Percentiles rank a stretch among this genome's conserved stretches.
phyloP scores from a whole-genome alignment of 23 tunicate species.

The Phallusia fumigata region DNA sequence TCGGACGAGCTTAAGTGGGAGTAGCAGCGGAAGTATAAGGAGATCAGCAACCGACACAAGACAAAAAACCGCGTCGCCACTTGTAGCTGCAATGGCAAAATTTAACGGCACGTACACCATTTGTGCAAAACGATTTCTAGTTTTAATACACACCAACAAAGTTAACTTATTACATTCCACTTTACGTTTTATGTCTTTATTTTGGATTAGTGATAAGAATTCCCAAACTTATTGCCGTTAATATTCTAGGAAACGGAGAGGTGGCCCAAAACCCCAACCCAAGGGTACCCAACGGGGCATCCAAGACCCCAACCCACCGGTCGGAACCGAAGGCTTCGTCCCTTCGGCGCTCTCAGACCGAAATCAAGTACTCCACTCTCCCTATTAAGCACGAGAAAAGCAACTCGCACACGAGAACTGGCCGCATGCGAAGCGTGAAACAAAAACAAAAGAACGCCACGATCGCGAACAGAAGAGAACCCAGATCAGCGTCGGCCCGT shows the following conservation, averaged over 20 bases:
- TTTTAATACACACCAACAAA: too few relatives aligned
- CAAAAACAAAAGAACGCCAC: constrained; percentile 29
- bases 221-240: too few relatives aligned
- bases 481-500: constrained; percentile 77
- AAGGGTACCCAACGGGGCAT: constrained; percentile 1
- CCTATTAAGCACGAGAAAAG: neutral
- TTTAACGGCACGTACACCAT: constrained; percentile 6
- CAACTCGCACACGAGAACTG: constrained; percentile 25
- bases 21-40: constrained; percentile 33
- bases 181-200: too few relatives aligned
- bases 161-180: too few relatives aligned
- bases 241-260: neutral
- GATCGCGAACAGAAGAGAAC: neutral
- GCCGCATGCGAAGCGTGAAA: constrained; percentile 46
- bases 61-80: constrained; percentile 9
- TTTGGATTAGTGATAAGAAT: too few relatives aligned
- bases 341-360: neutral
- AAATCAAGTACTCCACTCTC: neutral
- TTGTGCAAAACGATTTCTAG: too few relatives aligned
- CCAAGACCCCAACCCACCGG: neutral
- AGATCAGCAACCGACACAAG: neutral
- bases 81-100: constrained; percentile 15
- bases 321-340: neutral
- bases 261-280: neutral
- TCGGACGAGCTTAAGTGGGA: constrained; percentile 41